Evolutionary conservation across 2,888 invertebrate species (phyloP), one percentile per base, ranked within the genome.

Genomic region (Thymelicus lineola): DNA sequence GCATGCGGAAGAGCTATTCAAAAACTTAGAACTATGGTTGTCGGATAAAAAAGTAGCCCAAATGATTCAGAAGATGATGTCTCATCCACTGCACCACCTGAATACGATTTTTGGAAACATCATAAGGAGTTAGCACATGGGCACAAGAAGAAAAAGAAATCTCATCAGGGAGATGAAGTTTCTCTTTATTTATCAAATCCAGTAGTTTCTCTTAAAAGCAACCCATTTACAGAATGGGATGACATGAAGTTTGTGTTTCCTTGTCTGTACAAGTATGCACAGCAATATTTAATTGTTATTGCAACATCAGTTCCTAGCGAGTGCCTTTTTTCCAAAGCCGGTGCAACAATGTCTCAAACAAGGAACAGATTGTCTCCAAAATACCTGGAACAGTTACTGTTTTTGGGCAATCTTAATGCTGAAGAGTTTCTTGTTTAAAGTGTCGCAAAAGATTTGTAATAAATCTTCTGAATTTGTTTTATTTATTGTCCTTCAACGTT

Each of bases 271-370:
- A 77, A 78, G 73, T 75, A 78, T 72, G 28, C 28, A 28, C 28
- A 28, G 66, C 77, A 75, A 77, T 79, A 81, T 77, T 80, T 82
- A 71, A 75, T 78, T 68, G 77, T 79, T 46, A 75, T 81, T 70
- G 80, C 79, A 74, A 82, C 80, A 68, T 80, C 82, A 69, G 82
- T 83, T 70, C 79, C 81, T 63, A 80, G 79, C 72, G 80, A 83
- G 74, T 76, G 81, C 70, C 76, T 80, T 72, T 81, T 73, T 81
- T 46, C 42, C 45, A 60, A 28, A 28, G 28, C 28, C 28, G 28
- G 28, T 28, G 28, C 28, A 28, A 28, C 28, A 28, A 28, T 28
- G 28, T 28, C 28, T 28, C 28, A 28, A 28, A 28, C 28, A 28
- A 28, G 28, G 3, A 28, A 28, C 28, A 28, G 28, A 28, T 28